Base-by-base conservation (phyloP, 2,888 invertebrate species). In the Platynereis dumerilii region DNA sequence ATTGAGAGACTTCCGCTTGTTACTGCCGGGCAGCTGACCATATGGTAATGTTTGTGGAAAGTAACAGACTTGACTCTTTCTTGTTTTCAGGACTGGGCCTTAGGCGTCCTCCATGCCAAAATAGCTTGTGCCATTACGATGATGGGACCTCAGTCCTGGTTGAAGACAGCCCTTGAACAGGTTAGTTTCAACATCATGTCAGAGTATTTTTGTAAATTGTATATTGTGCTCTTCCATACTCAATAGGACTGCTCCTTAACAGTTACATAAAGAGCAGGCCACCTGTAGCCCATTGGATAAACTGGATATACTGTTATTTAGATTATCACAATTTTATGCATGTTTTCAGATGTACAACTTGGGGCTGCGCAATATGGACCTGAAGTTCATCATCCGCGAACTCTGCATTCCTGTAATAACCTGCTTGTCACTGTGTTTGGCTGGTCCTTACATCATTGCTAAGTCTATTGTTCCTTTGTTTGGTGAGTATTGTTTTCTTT, bases 51-150 rank as follows among this genome's bases (percentile, higher is more conserved):
- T n/a, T n/a, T n/a, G n/a, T n/a, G n/a, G n/a, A n/a, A n/a, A n/a
- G n/a, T n/a, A n/a, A n/a, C n/a, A n/a, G n/a, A 34, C 34, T 34
- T 34, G 34, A 34, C 7, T 17, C 15, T 15, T 48, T 52, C 58
- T 67, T 60, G 62, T n/a, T 72, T 72, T 29, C 77, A 97, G 86
- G 96, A 98, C 86, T 99, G 98, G 98, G 97, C 97, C 0, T 87
- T 99, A 28, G 97, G 98, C 27, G 95, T 99, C 15, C 87, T 99
- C 0, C 97, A 98, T 83, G 96, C 96, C 1, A 99, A 99, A 87
- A 97, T 98, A 64, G 92, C 96, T 20, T 94, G 96, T 79, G 98
- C 96, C 0, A 87, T 96, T 27, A 94, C 94, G 0, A 92, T 98
- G 90, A 97, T 98, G 96, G 96, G 96, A 0, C 88, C 88, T 1